Percentiles rank a stretch among this genome's conserved stretches.
These are phyloP conservation scores for Eulemur rubriventer DNA, from an alignment of 2,797 vertebrate genomes.

Conservation along the genomic window DNA sequence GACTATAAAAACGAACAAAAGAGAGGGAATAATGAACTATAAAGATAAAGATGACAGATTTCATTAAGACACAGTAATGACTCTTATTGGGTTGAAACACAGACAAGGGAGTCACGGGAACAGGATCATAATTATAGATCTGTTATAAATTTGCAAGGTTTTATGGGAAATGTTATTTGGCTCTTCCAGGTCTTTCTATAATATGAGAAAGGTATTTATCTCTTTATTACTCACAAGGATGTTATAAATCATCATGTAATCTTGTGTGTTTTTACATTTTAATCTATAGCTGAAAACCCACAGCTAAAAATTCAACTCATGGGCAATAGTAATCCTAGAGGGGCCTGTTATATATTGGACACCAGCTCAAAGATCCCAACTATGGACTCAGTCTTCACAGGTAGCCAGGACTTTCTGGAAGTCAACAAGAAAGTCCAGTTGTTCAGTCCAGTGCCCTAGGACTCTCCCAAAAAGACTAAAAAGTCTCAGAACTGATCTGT, in stretches of 20 bases:
- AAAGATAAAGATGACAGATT: background rate
- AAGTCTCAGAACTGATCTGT: background rate
- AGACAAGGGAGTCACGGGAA: background rate
- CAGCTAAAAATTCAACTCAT: background rate
- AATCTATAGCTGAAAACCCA: conserved; percentile 1
- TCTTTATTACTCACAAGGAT: background rate
- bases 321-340: background rate
- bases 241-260: background rate
- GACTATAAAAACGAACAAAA: background rate
- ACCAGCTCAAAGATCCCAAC: background rate
- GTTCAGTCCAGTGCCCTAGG: background rate
- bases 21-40: background rate
- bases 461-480: background rate
- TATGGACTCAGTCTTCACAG: background rate
- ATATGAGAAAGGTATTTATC: background rate
- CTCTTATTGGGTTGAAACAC: background rate
- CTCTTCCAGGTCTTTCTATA: background rate
- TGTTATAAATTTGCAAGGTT: background rate
- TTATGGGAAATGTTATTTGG: background rate
- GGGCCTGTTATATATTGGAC: background rate
- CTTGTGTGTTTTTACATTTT: background rate
- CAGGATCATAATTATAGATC: background rate
- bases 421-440: background rate
- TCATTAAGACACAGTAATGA: background rate
- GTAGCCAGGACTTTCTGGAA: background rate